Conservation (phyloP, 1,140 invertebrate species). For the Platyscapa corneri region DNA sequence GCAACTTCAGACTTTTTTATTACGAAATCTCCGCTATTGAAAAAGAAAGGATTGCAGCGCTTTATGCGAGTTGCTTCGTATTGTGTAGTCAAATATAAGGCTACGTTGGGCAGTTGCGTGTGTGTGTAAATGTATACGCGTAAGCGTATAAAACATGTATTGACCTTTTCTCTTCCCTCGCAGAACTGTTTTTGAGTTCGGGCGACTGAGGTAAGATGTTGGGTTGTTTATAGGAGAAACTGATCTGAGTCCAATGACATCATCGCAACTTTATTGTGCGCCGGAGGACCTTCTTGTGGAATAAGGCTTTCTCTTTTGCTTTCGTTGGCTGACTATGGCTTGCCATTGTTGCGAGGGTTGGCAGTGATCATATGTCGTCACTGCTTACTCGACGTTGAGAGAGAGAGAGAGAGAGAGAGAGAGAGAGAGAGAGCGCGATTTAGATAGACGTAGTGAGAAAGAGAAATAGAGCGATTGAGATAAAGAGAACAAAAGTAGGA, state of each 20-base stretch:
- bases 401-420: neutral
- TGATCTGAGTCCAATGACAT: neutral
- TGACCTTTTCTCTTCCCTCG: no score
- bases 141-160: no score
- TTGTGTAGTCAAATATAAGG: no score
- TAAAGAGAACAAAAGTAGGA: neutral
- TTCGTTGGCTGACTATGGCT: neutral
- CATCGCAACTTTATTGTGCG: neutral
- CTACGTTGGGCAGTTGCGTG: no score
- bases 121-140: no score
- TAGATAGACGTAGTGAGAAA: neutral
- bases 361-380: neutral
- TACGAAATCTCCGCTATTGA: no score
- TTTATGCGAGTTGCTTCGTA: no score
- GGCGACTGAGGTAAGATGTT: no score
- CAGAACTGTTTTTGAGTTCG: no score
- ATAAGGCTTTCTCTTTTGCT: neutral
- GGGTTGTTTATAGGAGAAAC: no score
- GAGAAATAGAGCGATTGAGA: neutral
- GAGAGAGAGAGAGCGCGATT: neutral
- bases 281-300: neutral
- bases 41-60: no score
- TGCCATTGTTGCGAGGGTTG: neutral
- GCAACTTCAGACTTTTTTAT: no score
- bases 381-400: neutral